These are phyloP conservation scores for Zosterops lateralis DNA, from an alignment of 2,113 vertebrate species.

Conservation along the genomic window DNA sequence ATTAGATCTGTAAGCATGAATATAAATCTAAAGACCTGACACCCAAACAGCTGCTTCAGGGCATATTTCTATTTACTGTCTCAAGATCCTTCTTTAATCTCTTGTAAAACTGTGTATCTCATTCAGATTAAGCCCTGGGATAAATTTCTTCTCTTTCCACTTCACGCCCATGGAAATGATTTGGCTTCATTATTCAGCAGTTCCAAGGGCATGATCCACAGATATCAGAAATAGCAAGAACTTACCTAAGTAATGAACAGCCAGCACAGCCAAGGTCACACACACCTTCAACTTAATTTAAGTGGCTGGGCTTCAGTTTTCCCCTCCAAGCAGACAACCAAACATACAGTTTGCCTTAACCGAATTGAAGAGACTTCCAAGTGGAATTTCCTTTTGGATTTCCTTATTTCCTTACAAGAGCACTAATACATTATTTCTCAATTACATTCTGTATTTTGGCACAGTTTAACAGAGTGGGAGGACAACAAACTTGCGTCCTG, in stretches of 20 bases:
- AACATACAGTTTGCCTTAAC: not conserved
- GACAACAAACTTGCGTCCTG: not conserved
- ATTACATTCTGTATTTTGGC: not conserved
- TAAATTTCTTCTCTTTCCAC: not conserved
- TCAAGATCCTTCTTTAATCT: not conserved
- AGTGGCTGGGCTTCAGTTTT: not conserved
- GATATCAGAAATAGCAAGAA: not conserved
- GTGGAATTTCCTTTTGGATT: constrained; percentile 24
- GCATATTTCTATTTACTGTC: not conserved
- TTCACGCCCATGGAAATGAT: not conserved
- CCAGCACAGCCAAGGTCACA: not conserved
- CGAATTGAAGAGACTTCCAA: not conserved
- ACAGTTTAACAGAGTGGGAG: not conserved
- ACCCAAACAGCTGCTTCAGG: not conserved
- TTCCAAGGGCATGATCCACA: not conserved
- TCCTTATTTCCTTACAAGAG: not conserved
- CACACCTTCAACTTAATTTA: not conserved
- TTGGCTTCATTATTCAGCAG: not conserved
- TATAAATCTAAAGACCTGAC: not conserved
- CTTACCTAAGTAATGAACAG: not conserved
- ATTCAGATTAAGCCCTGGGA: not conserved
- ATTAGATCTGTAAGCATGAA: not conserved
- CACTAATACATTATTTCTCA: not conserved
- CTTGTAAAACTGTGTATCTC: not conserved
- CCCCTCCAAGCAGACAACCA: not conserved